phyloP scores from a whole-genome alignment of 2,113 vertebrate genomes.

The Nesogale talazaci region DNA sequence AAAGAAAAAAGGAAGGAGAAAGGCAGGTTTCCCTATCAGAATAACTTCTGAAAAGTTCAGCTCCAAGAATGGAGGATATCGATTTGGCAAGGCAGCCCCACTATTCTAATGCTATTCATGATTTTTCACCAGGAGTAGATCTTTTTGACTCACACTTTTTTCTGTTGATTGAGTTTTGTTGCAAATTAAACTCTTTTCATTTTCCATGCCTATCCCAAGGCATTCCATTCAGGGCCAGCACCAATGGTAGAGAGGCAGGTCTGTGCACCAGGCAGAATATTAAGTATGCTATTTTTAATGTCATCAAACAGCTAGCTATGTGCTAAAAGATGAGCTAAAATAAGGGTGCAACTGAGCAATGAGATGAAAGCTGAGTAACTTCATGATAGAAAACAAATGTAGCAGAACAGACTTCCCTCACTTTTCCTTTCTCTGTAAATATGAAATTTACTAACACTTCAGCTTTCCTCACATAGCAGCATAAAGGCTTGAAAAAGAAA shows the following conservation, averaged over 20 bases:
- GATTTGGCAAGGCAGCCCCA: too few relatives aligned
- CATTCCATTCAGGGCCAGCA: not conserved
- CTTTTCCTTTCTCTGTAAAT: constrained; percentile 29
- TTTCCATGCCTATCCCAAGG: not conserved
- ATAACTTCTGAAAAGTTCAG: not conserved
- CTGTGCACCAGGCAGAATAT: constrained; percentile 28
- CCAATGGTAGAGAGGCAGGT: not conserved
- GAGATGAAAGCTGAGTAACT: not conserved
- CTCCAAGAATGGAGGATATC: not conserved
- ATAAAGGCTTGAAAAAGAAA: not conserved
- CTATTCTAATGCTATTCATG: not conserved
- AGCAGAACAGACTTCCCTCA: not conserved
- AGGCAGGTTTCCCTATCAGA: not conserved
- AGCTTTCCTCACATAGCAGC: constrained; percentile 13
- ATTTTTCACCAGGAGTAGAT: not conserved
- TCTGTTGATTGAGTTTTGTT: not conserved
- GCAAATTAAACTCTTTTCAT: not conserved
- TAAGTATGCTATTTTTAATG: constrained; percentile 36
- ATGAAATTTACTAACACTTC: constrained; percentile 66
- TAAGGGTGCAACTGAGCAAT: not conserved
- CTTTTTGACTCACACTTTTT: not conserved
- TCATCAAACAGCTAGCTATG: not conserved
- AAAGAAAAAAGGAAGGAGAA: not conserved
- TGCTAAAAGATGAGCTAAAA: constrained; percentile 33
- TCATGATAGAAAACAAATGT: constrained; percentile 33